These are phyloP conservation scores for Zootermopsis nevadensis DNA, from an alignment of 2,888 invertebrate genomes.

Conservation along the genomic window DNA sequence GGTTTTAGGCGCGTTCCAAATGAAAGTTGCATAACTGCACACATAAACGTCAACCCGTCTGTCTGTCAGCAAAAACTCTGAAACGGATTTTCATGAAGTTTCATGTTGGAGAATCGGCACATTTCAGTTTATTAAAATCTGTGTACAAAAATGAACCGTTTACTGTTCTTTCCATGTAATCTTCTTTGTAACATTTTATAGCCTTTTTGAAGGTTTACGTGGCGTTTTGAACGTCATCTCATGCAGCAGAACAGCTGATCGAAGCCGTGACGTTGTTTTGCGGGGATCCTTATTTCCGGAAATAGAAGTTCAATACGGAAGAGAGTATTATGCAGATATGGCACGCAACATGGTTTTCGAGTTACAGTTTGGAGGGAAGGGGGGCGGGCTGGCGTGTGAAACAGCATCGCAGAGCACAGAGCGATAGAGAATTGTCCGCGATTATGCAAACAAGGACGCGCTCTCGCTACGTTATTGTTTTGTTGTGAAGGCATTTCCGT, in stretches of 20 bases:
- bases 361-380: background rate
- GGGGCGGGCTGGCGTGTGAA: background rate
- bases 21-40: too few relatives aligned
- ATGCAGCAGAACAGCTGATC: background rate
- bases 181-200: too few relatives aligned
- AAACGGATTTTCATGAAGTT: too few relatives aligned
- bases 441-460: conserved; percentile 31
- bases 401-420: background rate
- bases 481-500: conserved; percentile 2
- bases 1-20: too few relatives aligned
- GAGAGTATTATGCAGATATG: conserved; percentile 45
- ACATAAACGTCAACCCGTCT: too few relatives aligned
- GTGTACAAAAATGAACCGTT: too few relatives aligned
- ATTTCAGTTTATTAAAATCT: too few relatives aligned
- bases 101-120: too few relatives aligned
- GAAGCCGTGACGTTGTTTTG: background rate
- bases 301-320: conserved; percentile 40
- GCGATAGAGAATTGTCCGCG: conserved; percentile 4
- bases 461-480: conserved; percentile 14
- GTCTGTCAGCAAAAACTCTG: too few relatives aligned
- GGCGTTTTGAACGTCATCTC: background rate
- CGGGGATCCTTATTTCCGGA: conserved; percentile 40
- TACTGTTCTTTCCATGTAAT: too few relatives aligned
- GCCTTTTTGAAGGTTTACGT: background rate
- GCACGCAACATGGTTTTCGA: background rate